Evolutionary conservation across 2,797 vertebrate species (phyloP), one percentile per base, ranked within the genome.

Genomic region (Ficedula albicollis): DNA sequence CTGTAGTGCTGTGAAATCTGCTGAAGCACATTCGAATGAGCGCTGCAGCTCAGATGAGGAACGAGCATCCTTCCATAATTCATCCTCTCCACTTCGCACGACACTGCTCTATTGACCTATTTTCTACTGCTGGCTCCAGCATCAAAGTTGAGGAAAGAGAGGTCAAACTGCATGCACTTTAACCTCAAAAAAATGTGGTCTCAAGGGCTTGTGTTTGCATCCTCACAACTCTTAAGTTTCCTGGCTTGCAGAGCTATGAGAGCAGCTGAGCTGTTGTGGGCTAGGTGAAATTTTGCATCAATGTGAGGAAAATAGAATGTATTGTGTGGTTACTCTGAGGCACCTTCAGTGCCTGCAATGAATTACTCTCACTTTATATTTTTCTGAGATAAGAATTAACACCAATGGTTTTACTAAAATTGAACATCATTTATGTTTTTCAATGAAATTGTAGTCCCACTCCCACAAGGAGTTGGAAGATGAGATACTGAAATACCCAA

Each of bases 31-130:
- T 67, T 88, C 2, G 64, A 15, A 60, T 58, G 43, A 84, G 63
- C 23, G 7, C 59, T 51, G 30, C 39, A 64, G 70, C 75, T 88
- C 77, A 18, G 4, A 86, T 0, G 76, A 91, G 66, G 68, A 88
- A 82, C 0, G 5, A 86, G 63, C 68, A 85, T 49, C 41, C 68
- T 82, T 96, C 87, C 94, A 82, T 93, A 88, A 95, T 81, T 92
- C 63, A 92, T 88, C 83, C 56, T 49, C 51, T 54, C 79, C 36
- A 6, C 79, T 94, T 95, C 3, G 63, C 85, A 91, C 67, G 13
- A 56, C 63, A 72, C 34, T 90, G 93, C 63, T 86, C 91, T 79
- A 79, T 63, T 96, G 87, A 95, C 95, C 87, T 87, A 79, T 90
- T 95, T 96, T 86, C 87, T 88, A 19, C 52, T 91, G 66, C 39